Evolutionary conservation across 2,888 invertebrate genomes (phyloP).

Genomic region (Drosophila atripex): DNA sequence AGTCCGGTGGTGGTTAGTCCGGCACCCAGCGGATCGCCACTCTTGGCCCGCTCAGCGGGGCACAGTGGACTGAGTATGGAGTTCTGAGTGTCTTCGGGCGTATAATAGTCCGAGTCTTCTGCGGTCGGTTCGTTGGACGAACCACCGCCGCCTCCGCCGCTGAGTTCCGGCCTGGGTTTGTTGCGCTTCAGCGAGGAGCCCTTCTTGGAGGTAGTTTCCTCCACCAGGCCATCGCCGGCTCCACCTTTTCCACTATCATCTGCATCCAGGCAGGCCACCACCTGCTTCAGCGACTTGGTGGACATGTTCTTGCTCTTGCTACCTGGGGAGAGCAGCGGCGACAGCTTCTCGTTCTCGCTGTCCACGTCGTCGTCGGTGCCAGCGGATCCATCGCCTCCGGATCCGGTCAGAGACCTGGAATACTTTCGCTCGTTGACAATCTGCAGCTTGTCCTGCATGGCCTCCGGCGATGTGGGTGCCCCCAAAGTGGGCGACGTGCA

Average conservation of each 20-base stretch:
- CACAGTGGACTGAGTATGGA: slow-evolving; percentile 88
- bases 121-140: slow-evolving; percentile 76
- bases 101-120: slow-evolving; percentile 91
- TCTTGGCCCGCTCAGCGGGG: slow-evolving; percentile 72
- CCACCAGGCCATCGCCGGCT: slow-evolving; percentile 25
- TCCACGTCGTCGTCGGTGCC: slow-evolving; percentile 87
- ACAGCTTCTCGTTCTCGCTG: slow-evolving; percentile 92
- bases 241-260: slow-evolving; percentile 29
- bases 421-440: slow-evolving; percentile 86
- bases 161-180: slow-evolving; percentile 41
- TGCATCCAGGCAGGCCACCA: slow-evolving; percentile 48
- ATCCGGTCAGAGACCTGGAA: slow-evolving; percentile 52
- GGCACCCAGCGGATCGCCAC: slow-evolving; percentile 63
- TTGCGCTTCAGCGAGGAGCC: slow-evolving; percentile 47
- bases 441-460: slow-evolving; percentile 85
- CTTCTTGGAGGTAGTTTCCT: slow-evolving; percentile 44
- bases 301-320: slow-evolving; percentile 63
- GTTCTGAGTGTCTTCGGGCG: slow-evolving; percentile 90
- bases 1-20: neutral
- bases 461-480: slow-evolving; percentile 34
- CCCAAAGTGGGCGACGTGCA: slow-evolving; percentile 42
- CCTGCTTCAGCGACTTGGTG: slow-evolving; percentile 64
- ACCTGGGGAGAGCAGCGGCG: slow-evolving; percentile 87
- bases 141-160: slow-evolving; percentile 31
- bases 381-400: slow-evolving; percentile 31